These are phyloP conservation scores for Brachionus rubens DNA, from an alignment of 1,140 invertebrate genomes.

Conservation along the genomic window DNA sequence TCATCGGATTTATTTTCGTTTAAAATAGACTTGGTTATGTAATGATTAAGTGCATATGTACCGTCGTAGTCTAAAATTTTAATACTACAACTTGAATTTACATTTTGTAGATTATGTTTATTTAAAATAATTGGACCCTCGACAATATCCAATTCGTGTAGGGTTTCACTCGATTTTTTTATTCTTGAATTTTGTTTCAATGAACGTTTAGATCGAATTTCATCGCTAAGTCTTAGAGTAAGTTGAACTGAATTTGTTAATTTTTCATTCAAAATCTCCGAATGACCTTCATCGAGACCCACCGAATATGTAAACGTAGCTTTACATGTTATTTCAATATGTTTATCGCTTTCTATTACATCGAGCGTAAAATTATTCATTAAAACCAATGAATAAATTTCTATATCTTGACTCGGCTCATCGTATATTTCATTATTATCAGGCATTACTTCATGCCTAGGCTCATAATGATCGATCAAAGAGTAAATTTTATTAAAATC, in stretches of 20 bases:
- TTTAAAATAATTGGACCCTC: background rate
- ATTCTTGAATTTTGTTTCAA: background rate
- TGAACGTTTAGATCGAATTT: background rate
- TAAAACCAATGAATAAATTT: conserved; percentile 30
- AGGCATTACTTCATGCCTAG: background rate
- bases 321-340: background rate
- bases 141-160: background rate
- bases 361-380: background rate
- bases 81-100: background rate
- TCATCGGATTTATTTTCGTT: background rate
- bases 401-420: background rate
- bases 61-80: background rate
- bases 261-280: background rate
- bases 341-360: background rate
- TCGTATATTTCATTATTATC: background rate
- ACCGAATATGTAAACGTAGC: background rate
- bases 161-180: background rate
- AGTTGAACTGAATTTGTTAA: background rate
- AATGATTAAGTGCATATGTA: conserved; percentile 15
- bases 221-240: background rate
- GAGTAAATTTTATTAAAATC: background rate
- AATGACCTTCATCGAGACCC: background rate
- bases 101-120: background rate
- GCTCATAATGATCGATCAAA: conserved; percentile 28
- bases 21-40: background rate